Evolutionary conservation across 2,113 vertebrate species (phyloP).

Genomic region (Syngnathus typhle): DNA sequence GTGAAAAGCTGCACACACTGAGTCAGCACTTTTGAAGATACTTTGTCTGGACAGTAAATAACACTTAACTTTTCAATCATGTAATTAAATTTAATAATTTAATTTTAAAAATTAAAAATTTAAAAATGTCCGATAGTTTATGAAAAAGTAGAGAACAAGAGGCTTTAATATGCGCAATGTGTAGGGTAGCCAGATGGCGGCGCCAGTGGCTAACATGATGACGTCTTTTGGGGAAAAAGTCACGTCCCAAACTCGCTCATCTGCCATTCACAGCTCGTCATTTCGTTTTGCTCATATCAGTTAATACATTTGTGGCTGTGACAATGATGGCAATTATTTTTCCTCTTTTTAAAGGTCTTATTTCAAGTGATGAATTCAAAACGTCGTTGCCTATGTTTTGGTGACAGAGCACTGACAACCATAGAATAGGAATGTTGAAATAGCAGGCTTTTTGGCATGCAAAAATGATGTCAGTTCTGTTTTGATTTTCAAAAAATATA

Average conservation of each 20-base stretch:
- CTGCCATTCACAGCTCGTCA: neutral
- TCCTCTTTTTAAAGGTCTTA: neutral
- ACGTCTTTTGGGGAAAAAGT: neutral
- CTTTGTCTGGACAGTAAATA: neutral
- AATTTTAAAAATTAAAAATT: too few relatives aligned
- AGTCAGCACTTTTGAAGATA: neutral
- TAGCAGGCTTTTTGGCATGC: neutral
- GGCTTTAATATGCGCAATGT: neutral
- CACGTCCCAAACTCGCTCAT: neutral
- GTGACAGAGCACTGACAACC: neutral
- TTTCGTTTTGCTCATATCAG: neutral
- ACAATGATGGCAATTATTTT: neutral
- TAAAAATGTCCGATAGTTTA: too few relatives aligned
- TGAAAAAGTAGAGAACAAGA: too few relatives aligned
- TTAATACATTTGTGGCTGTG: neutral
- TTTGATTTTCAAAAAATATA: too few relatives aligned
- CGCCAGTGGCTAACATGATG: constrained; percentile 29
- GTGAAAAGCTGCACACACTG: neutral
- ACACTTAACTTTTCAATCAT: too few relatives aligned
- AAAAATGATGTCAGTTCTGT: too few relatives aligned
- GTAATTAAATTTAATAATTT: too few relatives aligned
- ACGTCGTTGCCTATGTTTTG: neutral
- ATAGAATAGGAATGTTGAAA: neutral
- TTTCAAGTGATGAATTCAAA: neutral
- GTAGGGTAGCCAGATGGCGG: constrained; percentile 33